Percentiles rank a stretch among this genome's conserved stretches.
These are phyloP conservation scores for Mesocentrotus franciscanus DNA, from an alignment of 53 echinoderm and acorn worm genomes.

Conservation along the genomic window DNA sequence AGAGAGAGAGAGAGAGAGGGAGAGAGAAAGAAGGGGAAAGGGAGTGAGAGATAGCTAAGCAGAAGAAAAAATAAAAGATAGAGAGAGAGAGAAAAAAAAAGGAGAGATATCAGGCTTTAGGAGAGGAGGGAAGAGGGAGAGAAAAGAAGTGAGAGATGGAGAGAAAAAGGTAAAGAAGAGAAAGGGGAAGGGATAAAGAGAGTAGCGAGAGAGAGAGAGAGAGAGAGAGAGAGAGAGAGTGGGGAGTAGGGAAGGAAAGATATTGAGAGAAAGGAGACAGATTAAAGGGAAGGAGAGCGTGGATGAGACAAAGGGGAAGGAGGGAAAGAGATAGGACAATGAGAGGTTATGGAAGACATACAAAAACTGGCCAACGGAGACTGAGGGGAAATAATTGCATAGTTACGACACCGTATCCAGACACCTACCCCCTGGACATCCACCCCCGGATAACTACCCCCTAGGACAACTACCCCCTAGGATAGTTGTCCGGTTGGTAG, in stretches of 20 bases:
- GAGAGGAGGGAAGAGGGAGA: not conserved
- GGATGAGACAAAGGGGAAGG: not conserved
- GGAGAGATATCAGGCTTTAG: not conserved
- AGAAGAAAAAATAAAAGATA: too few relatives aligned
- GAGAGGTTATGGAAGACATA: too few relatives aligned
- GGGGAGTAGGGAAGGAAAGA: not conserved
- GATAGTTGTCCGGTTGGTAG: too few relatives aligned
- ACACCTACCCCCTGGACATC: too few relatives aligned
- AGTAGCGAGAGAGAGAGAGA: not conserved
- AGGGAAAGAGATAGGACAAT: not conserved
- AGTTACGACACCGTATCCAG: too few relatives aligned
- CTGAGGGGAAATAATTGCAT: too few relatives aligned
- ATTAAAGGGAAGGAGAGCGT: too few relatives aligned
- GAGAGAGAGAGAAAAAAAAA: not conserved
- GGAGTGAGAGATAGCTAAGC: not conserved
- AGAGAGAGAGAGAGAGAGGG: not conserved
- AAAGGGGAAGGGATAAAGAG: not conserved
- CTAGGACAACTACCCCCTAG: too few relatives aligned
- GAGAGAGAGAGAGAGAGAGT: not conserved
- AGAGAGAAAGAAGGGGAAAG: not conserved
- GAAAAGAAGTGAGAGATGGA: not conserved
- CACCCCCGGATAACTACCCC: too few relatives aligned
- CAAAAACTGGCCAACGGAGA: too few relatives aligned
- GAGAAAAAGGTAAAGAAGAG: not conserved
- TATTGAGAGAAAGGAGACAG: not conserved